Evolutionary conservation across 2,797 vertebrate genomes (phyloP), one percentile per base, ranked within the genome.

Genomic region (Ciconia nigra): DNA sequence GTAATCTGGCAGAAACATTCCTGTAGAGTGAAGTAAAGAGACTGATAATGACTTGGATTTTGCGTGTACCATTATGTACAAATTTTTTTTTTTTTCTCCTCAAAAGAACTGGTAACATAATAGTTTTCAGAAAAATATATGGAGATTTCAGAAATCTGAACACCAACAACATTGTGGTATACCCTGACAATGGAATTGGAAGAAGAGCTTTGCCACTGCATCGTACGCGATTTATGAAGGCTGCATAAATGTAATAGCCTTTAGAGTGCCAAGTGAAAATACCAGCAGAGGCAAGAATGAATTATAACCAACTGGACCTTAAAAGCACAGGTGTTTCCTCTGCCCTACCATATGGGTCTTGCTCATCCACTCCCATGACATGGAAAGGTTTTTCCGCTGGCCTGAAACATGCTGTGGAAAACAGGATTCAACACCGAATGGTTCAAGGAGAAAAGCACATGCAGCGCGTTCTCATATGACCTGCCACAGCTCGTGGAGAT

Each of bases 211-310:
- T 66, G 82, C 59, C 10, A 6, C 28, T 47, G 5, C 9, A 8
- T 4, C 1, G 0, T 9, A 65, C 61, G 6, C 0, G 0, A 52
- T 54, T 66, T 86, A 14, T 13, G 2, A 51, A 61, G 24, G 39
- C 26, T 42, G 47, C 51, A 66, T 57, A 57, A 59, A 57, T 16
- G 14, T 10, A 62, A 39, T 1, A 79, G 9, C 25, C 61, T 76
- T 69, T 28, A 54, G 59, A 37, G 21, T 81, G 59, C 18, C 11
- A 28, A 82, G 35, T 29, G 52, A 67, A 87, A 73, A 79, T 18
- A 20, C 21, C 35, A 87, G 49, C 89, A 72, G 15, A 91, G 19
- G 37, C 39, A 85, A 59, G 41, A 57, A 44, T 25, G 7, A 89
- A 41, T 80, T 78, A 44, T 9, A 80, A 35, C 15, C 59, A 39